These are phyloP conservation scores for Neodon shergylaensis DNA, from an alignment of 2,113 vertebrate genomes.

Conservation along the genomic window DNA sequence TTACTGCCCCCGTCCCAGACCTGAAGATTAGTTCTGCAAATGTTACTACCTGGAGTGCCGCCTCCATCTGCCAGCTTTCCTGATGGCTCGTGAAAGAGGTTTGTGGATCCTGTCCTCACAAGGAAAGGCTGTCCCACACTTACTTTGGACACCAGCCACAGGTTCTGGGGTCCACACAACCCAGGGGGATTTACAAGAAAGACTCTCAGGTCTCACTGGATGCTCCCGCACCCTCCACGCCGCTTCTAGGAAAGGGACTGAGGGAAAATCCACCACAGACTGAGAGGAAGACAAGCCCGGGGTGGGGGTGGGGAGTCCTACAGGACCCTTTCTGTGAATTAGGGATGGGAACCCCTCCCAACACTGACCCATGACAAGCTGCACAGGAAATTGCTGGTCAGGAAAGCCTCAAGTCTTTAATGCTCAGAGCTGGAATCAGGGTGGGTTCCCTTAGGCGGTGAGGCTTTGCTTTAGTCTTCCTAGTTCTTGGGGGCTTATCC, in stretches of 20 bases:
- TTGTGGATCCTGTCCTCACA: neutral
- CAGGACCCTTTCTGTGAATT: accelerated
- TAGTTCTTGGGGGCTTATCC: accelerated
- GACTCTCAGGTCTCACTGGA: accelerated
- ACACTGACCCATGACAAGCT: accelerated
- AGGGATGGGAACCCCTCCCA: accelerated
- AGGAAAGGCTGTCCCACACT: neutral
- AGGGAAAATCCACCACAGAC: neutral
- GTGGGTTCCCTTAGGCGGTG: accelerated
- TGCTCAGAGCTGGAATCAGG: accelerated
- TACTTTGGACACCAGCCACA: neutral
- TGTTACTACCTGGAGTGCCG: neutral
- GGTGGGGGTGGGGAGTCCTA: neutral
- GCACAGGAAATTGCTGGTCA: accelerated
- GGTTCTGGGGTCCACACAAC: neutral
- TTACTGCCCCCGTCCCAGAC: neutral
- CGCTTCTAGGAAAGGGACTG: neutral
- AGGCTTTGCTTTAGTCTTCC: neutral
- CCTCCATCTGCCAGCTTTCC: neutral
- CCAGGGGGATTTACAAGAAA: neutral
- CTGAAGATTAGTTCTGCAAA: neutral
- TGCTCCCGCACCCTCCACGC: accelerated
- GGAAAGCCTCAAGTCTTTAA: neutral
- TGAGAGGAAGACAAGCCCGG: neutral
- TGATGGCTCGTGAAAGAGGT: neutral